Percentiles rank a stretch among this genome's conserved stretches.
Evolutionary conservation across 2,113 vertebrate genomes (phyloP).

Genomic region (Mesembrinibis cayennensis): DNA sequence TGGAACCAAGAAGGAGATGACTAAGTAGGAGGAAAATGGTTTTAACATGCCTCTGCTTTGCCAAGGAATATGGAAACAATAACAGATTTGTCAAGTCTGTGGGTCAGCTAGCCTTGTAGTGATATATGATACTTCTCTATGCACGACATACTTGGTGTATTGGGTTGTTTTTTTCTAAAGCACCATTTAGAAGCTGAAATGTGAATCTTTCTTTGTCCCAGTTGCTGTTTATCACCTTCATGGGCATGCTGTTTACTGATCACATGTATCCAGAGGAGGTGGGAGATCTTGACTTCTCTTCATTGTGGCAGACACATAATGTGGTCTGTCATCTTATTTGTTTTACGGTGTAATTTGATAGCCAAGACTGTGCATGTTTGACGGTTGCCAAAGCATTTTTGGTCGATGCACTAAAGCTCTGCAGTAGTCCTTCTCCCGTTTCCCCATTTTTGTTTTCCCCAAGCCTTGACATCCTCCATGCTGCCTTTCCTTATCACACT

Average conservation of each 20-base stretch:
- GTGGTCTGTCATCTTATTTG: not conserved
- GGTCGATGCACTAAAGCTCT: not conserved
- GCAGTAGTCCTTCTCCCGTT: not conserved
- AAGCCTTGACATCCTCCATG: accelerated
- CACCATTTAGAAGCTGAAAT: not conserved
- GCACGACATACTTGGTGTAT: not conserved
- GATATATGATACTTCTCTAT: slow-evolving; percentile 32
- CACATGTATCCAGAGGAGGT: not conserved
- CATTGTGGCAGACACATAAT: not conserved
- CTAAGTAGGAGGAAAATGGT: slow-evolving; percentile 55
- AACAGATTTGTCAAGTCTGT: slow-evolving; percentile 47
- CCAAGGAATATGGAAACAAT: slow-evolving; percentile 59
- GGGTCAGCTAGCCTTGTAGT: slow-evolving; percentile 28
- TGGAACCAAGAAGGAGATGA: slow-evolving; percentile 57
- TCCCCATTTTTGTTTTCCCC: not conserved
- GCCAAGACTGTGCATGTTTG: not conserved
- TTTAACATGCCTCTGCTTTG: slow-evolving; percentile 53
- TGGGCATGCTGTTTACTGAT: not conserved
- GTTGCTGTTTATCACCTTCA: not conserved
- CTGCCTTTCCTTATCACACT: accelerated
- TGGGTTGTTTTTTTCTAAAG: not conserved
- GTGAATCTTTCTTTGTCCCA: not conserved
- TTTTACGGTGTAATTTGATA: not conserved
- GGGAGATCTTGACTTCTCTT: not conserved
- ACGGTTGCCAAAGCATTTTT: not conserved